Evolutionary conservation across 2,888 invertebrate genomes (phyloP).

Genomic region (Glaucopsyche alexis): DNA sequence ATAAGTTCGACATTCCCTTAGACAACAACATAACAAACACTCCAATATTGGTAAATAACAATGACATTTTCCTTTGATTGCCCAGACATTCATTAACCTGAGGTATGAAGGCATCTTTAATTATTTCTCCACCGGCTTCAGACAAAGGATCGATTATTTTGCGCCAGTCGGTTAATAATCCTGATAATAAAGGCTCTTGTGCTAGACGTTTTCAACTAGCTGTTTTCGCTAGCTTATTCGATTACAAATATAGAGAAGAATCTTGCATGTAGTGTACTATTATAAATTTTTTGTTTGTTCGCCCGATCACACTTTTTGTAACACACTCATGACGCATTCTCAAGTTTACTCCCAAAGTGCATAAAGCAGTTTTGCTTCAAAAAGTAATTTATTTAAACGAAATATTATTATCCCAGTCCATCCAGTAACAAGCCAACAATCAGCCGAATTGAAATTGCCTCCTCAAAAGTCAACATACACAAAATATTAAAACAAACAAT

Average conservation of each 20-base stretch:
- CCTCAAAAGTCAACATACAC: slow-evolving; percentile 20
- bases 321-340: too few species aligned
- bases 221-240: neutral
- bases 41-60: neutral
- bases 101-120: slow-evolving; percentile 9
- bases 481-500: slow-evolving; percentile 21
- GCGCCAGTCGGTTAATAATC: neutral
- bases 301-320: too few species aligned
- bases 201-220: neutral
- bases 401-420: too few species aligned
- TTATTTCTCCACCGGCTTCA: slow-evolving; percentile 6
- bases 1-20: too few species aligned
- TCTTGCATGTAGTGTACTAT: too few species aligned
- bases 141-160: slow-evolving; percentile 8
- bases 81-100: slow-evolving; percentile 25
- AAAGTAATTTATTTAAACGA: too few species aligned
- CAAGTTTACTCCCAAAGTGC: too few species aligned
- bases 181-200: neutral
- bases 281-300: too few species aligned
- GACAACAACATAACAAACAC: neutral
- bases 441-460: neutral
- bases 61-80: slow-evolving; percentile 10
- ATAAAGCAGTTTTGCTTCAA: too few species aligned
- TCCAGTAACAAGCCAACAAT: neutral
- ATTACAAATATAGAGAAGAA: neutral